These are phyloP conservation scores for Mythimna vitellina DNA, from an alignment of 2,888 invertebrate genomes.

Conservation along the genomic window DNA sequence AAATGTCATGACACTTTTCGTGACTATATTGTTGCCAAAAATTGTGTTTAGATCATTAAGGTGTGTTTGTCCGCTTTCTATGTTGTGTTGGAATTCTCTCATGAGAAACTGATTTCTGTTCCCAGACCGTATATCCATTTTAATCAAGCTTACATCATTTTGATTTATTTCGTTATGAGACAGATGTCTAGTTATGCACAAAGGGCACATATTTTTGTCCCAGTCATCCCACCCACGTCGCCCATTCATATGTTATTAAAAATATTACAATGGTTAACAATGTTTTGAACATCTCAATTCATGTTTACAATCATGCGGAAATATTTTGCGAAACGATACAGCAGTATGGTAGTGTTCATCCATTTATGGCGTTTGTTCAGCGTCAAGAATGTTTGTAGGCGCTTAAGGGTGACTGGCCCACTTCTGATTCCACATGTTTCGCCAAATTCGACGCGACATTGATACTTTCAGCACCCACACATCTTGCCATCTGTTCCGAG, in stretches of 20 bases:
- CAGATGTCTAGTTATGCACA: slow-evolving; percentile 53
- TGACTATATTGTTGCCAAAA: slow-evolving; percentile 77
- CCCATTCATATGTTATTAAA: slow-evolving; percentile 41
- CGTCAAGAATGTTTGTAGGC: slow-evolving; percentile 24
- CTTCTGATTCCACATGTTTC: slow-evolving; percentile 56
- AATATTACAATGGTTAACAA: slow-evolving; percentile 60
- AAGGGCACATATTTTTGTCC: slow-evolving; percentile 55
- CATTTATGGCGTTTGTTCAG: slow-evolving; percentile 14
- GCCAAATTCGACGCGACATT: slow-evolving; percentile 59
- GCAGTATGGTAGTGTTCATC: slow-evolving; percentile 6
- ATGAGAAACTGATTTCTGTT: slow-evolving; percentile 59
- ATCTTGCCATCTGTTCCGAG: slow-evolving; percentile 61
- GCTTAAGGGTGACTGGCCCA: slow-evolving; percentile 57
- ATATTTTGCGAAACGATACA: slow-evolving; percentile 22
- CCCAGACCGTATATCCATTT: slow-evolving; percentile 38
- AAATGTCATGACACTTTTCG: slow-evolving; percentile 73
- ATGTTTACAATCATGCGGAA: slow-evolving; percentile 38
- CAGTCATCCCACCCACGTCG: slow-evolving; percentile 53
- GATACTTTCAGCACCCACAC: slow-evolving; percentile 64
- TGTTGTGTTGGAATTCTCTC: slow-evolving; percentile 59
- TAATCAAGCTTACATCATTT: slow-evolving; percentile 58
- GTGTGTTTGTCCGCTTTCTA: slow-evolving; percentile 68
- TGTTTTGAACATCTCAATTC: slow-evolving; percentile 62
- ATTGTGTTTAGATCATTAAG: slow-evolving; percentile 73
- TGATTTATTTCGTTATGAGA: slow-evolving; percentile 59